Conservation (phyloP, 2,888 invertebrate genomes). For the Lepidocyrtinus sp. region DNA sequence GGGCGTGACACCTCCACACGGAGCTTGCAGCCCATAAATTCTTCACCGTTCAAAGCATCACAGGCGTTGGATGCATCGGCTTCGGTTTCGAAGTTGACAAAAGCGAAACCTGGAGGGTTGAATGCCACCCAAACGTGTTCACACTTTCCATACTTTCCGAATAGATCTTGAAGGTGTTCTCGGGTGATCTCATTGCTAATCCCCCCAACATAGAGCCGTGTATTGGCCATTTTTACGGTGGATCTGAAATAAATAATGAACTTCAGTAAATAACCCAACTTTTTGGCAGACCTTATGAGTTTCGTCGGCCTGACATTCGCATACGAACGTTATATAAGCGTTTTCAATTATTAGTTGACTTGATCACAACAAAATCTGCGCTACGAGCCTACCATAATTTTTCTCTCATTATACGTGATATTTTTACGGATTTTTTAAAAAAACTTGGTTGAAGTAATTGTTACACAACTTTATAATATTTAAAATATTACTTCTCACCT, state of each 20-base stretch:
- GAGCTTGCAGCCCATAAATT: conserved; percentile 88
- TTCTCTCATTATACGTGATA: no score
- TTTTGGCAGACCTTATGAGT: no score
- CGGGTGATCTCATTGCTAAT: conserved; percentile 91
- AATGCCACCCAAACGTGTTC: conserved; percentile 95
- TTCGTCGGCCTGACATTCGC: no score
- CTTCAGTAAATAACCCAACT: conserved; percentile 8
- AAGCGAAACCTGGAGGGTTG: conserved; percentile 95
- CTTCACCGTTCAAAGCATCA: conserved; percentile 89
- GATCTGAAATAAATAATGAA: conserved; percentile 32
- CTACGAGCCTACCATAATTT: no score
- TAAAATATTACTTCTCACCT: conserved; percentile 47
- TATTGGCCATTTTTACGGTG: conserved; percentile 73
- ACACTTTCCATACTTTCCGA: conserved; percentile 92
- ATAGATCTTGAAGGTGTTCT: conserved; percentile 91
- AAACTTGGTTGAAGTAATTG: no score
- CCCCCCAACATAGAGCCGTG: conserved; percentile 92
- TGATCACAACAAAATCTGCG: no score
- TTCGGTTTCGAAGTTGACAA: conserved; percentile 91
- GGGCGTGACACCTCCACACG: conserved; percentile 88
- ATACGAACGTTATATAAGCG: no score
- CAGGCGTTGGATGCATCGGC: conserved; percentile 93
- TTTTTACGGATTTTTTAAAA: no score
- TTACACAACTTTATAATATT: no score
- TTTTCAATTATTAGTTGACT: no score